These are phyloP conservation scores for Cichlasoma orientale DNA, from an alignment of 2,797 vertebrate genomes.

Conservation along the genomic window DNA sequence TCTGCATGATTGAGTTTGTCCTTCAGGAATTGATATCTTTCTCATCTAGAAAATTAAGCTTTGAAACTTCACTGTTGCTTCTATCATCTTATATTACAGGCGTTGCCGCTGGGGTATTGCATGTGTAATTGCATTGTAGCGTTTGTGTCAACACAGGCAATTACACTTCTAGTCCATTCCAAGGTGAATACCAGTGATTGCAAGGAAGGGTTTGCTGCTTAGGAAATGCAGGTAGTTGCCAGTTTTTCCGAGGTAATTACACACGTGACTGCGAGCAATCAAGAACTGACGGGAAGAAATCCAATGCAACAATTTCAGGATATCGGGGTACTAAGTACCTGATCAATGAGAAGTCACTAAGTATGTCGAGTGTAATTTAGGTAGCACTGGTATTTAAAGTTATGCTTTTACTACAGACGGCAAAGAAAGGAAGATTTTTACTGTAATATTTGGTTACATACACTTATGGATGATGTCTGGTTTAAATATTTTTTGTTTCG, in stretches of 20 bases:
- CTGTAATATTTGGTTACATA: background rate
- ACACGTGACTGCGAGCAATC: constrained; percentile 57
- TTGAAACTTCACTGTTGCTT: constrained; percentile 4
- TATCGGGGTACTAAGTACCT: constrained; percentile 42
- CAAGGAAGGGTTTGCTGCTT: constrained; percentile 49
- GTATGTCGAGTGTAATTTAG: constrained; percentile 6
- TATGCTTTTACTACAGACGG: background rate
- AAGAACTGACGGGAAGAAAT: constrained; percentile 53
- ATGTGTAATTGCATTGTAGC: constrained; percentile 70
- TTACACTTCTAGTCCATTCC: constrained; percentile 67
- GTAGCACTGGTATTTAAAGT: background rate
- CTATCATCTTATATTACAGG: constrained; percentile 39
- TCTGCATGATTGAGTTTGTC: background rate
- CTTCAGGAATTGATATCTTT: background rate
- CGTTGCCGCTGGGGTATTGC: constrained; percentile 58
- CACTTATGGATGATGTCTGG: background rate
- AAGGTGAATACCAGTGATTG: constrained; percentile 64
- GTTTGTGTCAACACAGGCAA: constrained; percentile 73
- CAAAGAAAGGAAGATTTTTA: background rate
- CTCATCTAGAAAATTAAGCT: background rate
- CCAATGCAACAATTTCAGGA: constrained; percentile 42
- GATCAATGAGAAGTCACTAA: constrained; percentile 37
- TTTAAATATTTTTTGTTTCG: background rate
- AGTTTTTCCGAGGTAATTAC: constrained; percentile 73
- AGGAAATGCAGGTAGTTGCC: constrained; percentile 70